Percentiles rank a stretch among this genome's conserved stretches.
Conservation (phyloP, 2,797 vertebrate species). For the Pteropus rufus region DNA sequence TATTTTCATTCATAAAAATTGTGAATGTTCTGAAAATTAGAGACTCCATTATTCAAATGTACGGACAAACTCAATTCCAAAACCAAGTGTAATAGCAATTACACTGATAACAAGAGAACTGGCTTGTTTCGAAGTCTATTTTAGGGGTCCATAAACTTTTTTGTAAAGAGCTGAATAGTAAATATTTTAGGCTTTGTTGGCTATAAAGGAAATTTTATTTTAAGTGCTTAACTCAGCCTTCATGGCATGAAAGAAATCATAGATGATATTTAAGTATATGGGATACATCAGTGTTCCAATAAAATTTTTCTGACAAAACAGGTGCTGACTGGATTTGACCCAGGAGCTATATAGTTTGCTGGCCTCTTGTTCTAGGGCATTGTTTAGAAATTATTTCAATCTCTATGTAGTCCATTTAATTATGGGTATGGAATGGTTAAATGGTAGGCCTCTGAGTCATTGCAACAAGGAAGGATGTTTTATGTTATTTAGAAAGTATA, state of each 20-base stretch:
- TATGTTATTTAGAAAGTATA: neutral
- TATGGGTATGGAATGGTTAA: neutral
- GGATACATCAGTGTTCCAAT: neutral
- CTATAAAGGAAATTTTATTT: neutral
- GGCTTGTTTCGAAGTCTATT: neutral
- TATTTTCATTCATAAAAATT: conserved; percentile 21
- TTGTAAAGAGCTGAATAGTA: neutral
- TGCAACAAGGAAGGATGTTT: neutral
- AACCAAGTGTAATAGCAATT: neutral
- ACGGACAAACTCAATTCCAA: neutral
- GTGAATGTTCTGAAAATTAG: neutral
- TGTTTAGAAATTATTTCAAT: conserved; percentile 17
- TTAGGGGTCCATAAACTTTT: neutral
- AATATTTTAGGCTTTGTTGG: neutral
- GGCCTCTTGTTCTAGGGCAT: neutral
- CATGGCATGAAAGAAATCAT: neutral
- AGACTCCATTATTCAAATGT: neutral
- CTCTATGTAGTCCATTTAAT: neutral
- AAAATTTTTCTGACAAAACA: neutral
- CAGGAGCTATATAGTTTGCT: neutral
- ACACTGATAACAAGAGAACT: neutral
- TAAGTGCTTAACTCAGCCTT: neutral
- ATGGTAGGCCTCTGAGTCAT: neutral
- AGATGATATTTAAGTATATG: conserved; percentile 3
- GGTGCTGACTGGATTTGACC: neutral